Evolutionary conservation across 2,113 vertebrate species (phyloP).

Genomic region (Tragelaphus strepsiceros): DNA sequence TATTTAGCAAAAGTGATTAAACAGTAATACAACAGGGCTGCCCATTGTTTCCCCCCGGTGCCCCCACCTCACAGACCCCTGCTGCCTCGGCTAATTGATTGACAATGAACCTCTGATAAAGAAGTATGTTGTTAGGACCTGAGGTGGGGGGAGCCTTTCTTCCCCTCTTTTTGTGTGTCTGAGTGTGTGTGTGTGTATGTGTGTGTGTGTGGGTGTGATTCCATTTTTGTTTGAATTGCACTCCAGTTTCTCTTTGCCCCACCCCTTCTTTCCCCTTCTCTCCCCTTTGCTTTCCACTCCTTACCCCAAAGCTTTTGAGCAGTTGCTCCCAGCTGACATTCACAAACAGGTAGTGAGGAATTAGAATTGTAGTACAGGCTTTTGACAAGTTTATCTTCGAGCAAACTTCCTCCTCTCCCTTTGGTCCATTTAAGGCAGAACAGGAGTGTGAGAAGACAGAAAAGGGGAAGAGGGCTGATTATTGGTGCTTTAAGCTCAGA

Average conservation of each 20-base stretch:
- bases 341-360: conserved; percentile 71
- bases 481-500: conserved; percentile 49
- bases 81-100: conserved; percentile 86
- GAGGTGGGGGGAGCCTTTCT: conserved; percentile 39
- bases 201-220: conserved; percentile 35
- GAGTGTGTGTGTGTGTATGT: conserved; percentile 9
- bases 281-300: background rate
- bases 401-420: background rate
- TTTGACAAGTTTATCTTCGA: conserved; percentile 70
- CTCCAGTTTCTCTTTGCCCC: conserved; percentile 40
- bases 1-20: conserved; percentile 91
- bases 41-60: conserved; percentile 77
- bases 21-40: conserved; percentile 85
- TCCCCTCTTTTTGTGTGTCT: conserved; percentile 43
- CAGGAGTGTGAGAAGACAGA: background rate
- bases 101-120: conserved; percentile 85
- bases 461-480: background rate
- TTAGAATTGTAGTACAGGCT: conserved; percentile 32
- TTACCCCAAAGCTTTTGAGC: conserved; percentile 53
- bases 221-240: conserved; percentile 65
- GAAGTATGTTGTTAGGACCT: conserved; percentile 81
- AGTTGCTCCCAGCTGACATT: conserved; percentile 66
- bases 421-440: background rate
- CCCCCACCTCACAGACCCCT: conserved; percentile 80
- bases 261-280: background rate